Base-by-base conservation (phyloP, 2,888 invertebrate species). In the Cyclophora punctaria region DNA sequence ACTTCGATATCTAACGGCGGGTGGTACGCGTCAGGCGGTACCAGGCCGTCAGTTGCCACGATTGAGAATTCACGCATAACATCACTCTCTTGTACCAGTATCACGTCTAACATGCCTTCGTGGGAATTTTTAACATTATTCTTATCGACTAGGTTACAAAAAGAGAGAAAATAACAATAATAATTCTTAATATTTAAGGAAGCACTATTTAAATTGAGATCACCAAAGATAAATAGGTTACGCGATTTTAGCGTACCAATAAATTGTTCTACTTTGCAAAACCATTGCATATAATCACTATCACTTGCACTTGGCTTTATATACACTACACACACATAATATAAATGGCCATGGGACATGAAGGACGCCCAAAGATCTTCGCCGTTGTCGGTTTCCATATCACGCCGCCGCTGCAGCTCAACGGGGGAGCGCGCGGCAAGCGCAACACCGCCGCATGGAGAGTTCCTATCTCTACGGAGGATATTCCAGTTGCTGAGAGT, bases 181-280 rank as follows among this genome's bases (percentile, higher is more conserved):
- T 49, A 49, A 35, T 44, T 41, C 33, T 44, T 46, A 41, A 51
- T 45, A 20, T 37, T 47, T 41, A 7, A 7, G 3, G 48, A 48
- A 3, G 48, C 48, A 43, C 48, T 48, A n/a, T 43, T 42, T 43
- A 48, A 7, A 35, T 48, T 48, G 2, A 48, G 40, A 49, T 65
- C 71, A 7, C 43, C 35, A 35, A 7, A 43, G 6, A 20, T 42
- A 35, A 5, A 47, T 43, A 20, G 2, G 3, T n/a, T 43, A 42
- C 1, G 43, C 35, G 7, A 3, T 35, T 37, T 37, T 37, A 37
- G 5, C 37, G 4, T 37, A 37, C 5, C 5, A 20, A 43, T 20
- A n/a, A 20, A 5, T 20, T 20, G 5, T 20, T 43, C 43, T n/a
- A 43, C 43, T 20, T 44, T 44, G n/a, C 20, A 44, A 7, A 49